Evolutionary conservation across 1,140 invertebrate genomes (phyloP), one percentile per base, ranked within the genome.

Genomic region (Cyphomyrmex costatus): DNA sequence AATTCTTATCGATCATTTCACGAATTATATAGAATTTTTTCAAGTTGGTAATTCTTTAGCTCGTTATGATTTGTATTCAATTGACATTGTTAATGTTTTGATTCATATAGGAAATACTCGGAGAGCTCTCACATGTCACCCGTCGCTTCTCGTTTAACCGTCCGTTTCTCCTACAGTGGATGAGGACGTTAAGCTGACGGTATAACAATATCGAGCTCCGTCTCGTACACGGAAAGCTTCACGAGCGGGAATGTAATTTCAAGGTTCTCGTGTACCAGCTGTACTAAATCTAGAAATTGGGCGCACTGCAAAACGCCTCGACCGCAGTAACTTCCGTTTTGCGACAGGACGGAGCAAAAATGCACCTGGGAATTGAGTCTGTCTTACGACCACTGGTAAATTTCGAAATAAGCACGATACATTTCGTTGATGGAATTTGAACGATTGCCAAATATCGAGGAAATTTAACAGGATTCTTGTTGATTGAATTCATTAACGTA

Each of bases 121-220:
- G 10, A 36, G 21, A 46, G 19, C 33, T 79, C 61, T 68, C n/a
- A 36, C 68, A 70, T 56, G 30, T 80, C 65, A n/a, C 21, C 30
- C 49, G 77, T 70, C 65, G 33, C 16, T 79, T 79, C 49, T 24
- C 56, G 46, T 68, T 79, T 66, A 68, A 79, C n/a, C 30, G 16
- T 70, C 33, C 30, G 63, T 70, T 80, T 42, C 33, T 19, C 42
- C 16, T 19, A 27, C 27, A 51, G 46, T 80, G 21, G 65, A 80
- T 56, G 61, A 68, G 77, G 12, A 70, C 30, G 49, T 33, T 80
- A 80, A 80, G 49, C 46, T 16, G 33, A 7, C 78, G 46, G n/a
- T 70, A 68, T 53, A 80, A 80, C 61, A 80, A 80, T 80, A 80
- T 80, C 78, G 30, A 80, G 65, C 30, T 70, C 66, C 21, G 33